These are phyloP conservation scores for Dicyrtoma fusca DNA, from an alignment of 2,888 invertebrate species.

Conservation along the genomic window DNA sequence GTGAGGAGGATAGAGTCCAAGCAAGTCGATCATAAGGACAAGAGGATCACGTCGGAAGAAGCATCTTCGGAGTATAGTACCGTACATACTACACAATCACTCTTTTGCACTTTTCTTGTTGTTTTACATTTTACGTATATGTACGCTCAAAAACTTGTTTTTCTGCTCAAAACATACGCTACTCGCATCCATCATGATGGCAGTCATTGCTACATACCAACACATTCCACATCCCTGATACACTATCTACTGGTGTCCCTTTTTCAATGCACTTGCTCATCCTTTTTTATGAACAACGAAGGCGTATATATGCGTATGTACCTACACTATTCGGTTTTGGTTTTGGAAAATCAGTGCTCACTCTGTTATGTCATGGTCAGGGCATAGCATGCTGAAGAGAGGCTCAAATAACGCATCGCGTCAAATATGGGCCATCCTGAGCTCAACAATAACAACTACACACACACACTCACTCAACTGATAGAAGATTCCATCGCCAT, in stretches of 20 bases:
- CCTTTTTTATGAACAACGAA: too few species aligned
- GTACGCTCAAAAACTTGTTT: slow-evolving; percentile 29
- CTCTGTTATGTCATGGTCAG: background rate
- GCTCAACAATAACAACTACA: background rate
- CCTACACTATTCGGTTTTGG: background rate
- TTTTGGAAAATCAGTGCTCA: background rate
- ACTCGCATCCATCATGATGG: too few species aligned
- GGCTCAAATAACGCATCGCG: too few species aligned
- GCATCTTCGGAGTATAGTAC: background rate
- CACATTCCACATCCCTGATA: too few species aligned
- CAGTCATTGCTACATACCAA: too few species aligned
- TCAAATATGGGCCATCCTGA: background rate
- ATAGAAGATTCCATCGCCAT: too few species aligned
- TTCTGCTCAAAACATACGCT: slow-evolving; percentile 16
- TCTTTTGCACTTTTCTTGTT: background rate
- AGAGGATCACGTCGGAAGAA: slow-evolving; percentile 1
- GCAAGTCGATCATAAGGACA: slow-evolving; percentile 36
- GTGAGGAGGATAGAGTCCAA: too few species aligned
- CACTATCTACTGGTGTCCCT: too few species aligned
- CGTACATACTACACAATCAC: background rate
- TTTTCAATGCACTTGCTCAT: too few species aligned
- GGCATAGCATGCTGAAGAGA: background rate
- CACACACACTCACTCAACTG: background rate
- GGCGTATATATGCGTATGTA: too few species aligned
- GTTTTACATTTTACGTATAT: slow-evolving; percentile 1